A percentile compares a stretch with the other conserved stretches of the same genome.
These are phyloP conservation scores for mouse (Mus musculus) DNA, from an alignment of 2,113 vertebrate genomes.

Conservation along the genomic window DNA sequence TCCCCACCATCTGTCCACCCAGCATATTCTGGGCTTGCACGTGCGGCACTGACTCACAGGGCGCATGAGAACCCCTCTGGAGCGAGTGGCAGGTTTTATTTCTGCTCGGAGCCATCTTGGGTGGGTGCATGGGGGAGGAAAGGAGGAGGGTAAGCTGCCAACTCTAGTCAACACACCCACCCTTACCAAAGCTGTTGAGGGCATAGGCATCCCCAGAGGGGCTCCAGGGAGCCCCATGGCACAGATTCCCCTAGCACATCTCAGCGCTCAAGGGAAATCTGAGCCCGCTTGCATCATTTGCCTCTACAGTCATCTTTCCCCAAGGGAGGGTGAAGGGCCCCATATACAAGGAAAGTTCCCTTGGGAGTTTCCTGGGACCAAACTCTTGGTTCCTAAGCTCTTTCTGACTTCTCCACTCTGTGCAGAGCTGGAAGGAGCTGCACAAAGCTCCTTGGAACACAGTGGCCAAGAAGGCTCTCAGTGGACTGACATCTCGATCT, in stretches of 20 bases:
- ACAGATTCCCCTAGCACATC: conserved; percentile 34
- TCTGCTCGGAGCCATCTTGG: conserved; percentile 54
- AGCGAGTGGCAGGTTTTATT: conserved; percentile 68
- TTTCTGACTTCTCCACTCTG: neutral
- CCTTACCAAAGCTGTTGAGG: conserved; percentile 17
- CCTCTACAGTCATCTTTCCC: neutral
- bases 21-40: conserved; percentile 54
- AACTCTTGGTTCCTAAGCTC: neutral
- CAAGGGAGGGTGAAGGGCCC: neutral
- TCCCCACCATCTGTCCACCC: neutral
- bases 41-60: conserved; percentile 59
- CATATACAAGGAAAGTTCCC: neutral
- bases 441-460: neutral
- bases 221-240: neutral
- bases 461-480: neutral
- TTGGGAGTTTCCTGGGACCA: neutral
- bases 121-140: conserved; percentile 16
- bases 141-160: conserved; percentile 25
- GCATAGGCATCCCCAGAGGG: neutral
- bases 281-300: neutral
- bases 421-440: neutral
- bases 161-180: conserved; percentile 42
- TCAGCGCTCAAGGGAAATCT: conserved; percentile 6
- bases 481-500: neutral
- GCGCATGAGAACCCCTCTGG: conserved; percentile 2